Base-by-base conservation (phyloP, 2,888 invertebrate species). In the Melanargia galathea region DNA sequence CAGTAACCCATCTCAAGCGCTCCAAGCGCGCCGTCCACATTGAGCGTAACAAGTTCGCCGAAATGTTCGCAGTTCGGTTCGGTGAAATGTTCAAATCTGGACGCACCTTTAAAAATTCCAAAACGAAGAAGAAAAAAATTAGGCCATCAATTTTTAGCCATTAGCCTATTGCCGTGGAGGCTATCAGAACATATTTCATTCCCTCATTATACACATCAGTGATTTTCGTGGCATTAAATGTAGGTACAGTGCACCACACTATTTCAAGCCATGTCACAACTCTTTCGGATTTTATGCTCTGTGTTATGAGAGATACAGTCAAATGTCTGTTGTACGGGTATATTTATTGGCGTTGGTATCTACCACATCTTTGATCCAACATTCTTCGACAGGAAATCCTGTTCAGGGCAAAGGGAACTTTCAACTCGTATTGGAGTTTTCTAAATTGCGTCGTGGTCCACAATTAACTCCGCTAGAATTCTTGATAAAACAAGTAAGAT, bases 321-420 rank as follows among this genome's bases (percentile, higher is more conserved):
- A 4, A 45, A n/a, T 49, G 26, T 67, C 3, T 58, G 55, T 20
- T 65, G 20, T 1, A 33, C 8, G 1, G 16, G 30, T 55, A 49
- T n/a, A 26, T 10, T 18, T 33, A 45, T 51, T 35, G 45, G 13
- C 33, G 48, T 30, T 26, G 40, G 59, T 63, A 66, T n/a, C n/a
- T n/a, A n/a, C 63, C 60, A 54, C 58, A 69, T 71, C 73, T 73
- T 74, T 75, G 73, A 75, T 73, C 72, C 64, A 67, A 65, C 69
- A 68, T 69, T 69, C 70, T 67, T 70, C 61, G 60, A 66, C 71
- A 71, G 74, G 74, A 75, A 70, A 73, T 75, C 74, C 73, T 71
- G 71, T 56, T 62, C 65, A 68, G 63, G 62, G 64, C 66, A 69
- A 66, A 67, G 69, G 62, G 66, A 69, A 71, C 43, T 43, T 16